Percentiles rank a stretch among this genome's conserved stretches.
phyloP scores from a whole-genome alignment of 2,113 vertebrate species.

The Antidorcas marsupialis region DNA sequence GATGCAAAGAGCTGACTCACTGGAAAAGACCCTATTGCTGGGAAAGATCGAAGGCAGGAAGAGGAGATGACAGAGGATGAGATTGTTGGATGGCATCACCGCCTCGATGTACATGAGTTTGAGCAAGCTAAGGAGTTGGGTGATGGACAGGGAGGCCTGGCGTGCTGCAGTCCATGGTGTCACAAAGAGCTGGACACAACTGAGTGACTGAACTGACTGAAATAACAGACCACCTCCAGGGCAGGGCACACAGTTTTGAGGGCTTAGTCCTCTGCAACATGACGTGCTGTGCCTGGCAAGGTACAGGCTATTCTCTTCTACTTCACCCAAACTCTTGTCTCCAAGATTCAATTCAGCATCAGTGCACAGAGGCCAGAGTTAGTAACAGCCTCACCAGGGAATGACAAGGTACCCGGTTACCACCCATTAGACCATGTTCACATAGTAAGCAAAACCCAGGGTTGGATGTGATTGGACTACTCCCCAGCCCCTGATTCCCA shows the following conservation, averaged over 20 bases:
- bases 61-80: background rate
- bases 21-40: background rate
- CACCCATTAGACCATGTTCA: background rate
- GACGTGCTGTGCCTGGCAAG: background rate
- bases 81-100: background rate
- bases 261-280: background rate
- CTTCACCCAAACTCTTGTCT: background rate
- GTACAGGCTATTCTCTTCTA: background rate
- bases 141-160: background rate
- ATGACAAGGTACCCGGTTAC: background rate
- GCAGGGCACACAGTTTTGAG: background rate
- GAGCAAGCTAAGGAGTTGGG: background rate
- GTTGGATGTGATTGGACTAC: background rate
- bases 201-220: background rate
- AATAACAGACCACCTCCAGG: background rate
- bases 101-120: background rate
- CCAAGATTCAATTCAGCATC: background rate
- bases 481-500: background rate
- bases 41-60: background rate
- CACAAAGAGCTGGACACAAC: background rate
- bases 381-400: background rate
- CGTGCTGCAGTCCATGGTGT: background rate
- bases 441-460: too few species aligned
- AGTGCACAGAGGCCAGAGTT: background rate
- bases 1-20: background rate